phyloP scores from a whole-genome alignment of 2,888 invertebrate genomes.

The Lucinisca nassula region DNA sequence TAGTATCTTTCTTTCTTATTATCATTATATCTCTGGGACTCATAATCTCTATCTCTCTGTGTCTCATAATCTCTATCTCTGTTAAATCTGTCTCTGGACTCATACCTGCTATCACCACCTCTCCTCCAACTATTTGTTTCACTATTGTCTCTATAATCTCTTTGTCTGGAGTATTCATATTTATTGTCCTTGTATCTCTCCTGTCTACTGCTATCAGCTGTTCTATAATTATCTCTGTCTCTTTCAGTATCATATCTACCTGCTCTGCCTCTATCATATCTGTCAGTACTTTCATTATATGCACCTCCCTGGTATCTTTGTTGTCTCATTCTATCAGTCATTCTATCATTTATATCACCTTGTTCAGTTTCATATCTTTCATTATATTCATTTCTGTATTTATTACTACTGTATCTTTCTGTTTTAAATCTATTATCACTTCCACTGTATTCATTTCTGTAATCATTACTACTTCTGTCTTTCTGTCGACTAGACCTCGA shows the following conservation, averaged over 20 bases:
- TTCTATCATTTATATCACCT: conserved; percentile 64
- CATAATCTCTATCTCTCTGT: too few species aligned
- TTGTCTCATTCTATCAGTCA: conserved; percentile 25
- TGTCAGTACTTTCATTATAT: background rate
- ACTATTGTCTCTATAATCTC: conserved; percentile 33
- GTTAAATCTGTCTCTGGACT: conserved; percentile 1
- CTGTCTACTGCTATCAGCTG: background rate
- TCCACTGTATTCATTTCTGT: background rate
- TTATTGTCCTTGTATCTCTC: background rate
- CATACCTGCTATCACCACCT: background rate
- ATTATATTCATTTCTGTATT: conserved; percentile 23
- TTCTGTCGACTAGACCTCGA: background rate
- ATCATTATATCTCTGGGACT: background rate
- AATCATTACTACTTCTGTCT: background rate
- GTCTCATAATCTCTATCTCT: background rate
- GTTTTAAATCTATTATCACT: conserved; percentile 8
- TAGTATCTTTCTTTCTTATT: background rate
- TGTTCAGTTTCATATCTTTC: background rate
- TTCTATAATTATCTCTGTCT: conserved; percentile 28
- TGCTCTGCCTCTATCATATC: background rate
- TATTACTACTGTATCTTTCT: too few species aligned
- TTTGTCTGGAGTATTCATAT: background rate
- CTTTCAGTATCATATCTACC: conserved; percentile 86
- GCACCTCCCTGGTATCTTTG: conserved; percentile 49
- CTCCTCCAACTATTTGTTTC: conserved; percentile 15